Percentiles rank a stretch among this genome's conserved stretches.
Evolutionary conservation across 1,140 invertebrate species (phyloP).

Genomic region (Phortica variegata): DNA sequence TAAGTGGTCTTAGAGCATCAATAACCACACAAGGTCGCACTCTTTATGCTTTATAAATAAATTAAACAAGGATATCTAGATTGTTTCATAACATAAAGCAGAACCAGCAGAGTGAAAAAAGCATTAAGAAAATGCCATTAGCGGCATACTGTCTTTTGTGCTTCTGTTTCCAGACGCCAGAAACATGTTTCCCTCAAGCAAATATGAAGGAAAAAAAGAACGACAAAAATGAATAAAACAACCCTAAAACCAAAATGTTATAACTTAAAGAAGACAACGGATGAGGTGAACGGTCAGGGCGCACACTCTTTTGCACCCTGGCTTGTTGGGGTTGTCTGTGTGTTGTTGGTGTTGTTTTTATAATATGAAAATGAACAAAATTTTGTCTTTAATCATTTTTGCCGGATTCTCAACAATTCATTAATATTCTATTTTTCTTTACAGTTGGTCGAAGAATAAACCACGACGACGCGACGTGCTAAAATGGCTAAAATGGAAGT

Average conservation of each 20-base stretch:
- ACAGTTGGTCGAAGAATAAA: constrained; percentile 34
- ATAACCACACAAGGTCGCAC: constrained; percentile 35
- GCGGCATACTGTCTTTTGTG: constrained; percentile 28
- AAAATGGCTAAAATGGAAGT: constrained; percentile 66
- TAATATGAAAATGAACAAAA: no score
- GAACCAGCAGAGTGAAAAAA: constrained; percentile 6
- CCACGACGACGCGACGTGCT: constrained; percentile 54
- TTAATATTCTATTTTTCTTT: constrained; percentile 7
- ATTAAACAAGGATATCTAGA: constrained; percentile 52
- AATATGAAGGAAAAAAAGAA: constrained; percentile 12
- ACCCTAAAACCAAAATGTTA: no score
- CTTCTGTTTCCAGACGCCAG: constrained; percentile 19
- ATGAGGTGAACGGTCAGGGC: no score
- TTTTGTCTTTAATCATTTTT: no score
- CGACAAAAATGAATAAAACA: constrained; percentile 8
- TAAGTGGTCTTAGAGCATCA: constrained; percentile 20
- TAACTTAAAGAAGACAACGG: no score
- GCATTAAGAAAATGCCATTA: constrained; percentile 21
- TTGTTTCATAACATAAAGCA: constrained; percentile 25
- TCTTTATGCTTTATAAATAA: constrained; percentile 19
- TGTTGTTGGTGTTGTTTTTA: no score
- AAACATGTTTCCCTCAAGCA: not conserved
- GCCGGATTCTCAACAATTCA: no score
- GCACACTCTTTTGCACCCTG: no score
- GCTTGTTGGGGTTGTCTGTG: no score